Evolutionary conservation across 2,113 vertebrate species (phyloP).

Genomic region (Calidris pugnax): DNA sequence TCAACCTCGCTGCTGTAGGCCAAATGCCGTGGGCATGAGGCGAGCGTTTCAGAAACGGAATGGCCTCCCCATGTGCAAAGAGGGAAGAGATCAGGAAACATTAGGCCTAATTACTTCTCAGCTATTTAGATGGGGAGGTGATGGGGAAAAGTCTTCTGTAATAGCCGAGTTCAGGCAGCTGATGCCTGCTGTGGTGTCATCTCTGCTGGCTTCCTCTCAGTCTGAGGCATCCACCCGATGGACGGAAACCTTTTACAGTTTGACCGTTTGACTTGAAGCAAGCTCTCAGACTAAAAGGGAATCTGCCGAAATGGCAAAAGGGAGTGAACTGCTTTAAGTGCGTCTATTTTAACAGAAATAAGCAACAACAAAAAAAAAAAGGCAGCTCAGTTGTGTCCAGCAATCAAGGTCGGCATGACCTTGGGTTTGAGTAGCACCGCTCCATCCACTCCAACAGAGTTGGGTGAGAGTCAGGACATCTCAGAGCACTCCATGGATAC

Average conservation of each 20-base stretch:
- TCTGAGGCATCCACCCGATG: not conserved
- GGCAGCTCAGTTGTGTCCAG: not conserved
- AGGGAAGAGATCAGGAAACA: conserved; percentile 54
- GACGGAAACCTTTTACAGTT: conserved; percentile 9
- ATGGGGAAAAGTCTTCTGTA: conserved; percentile 14
- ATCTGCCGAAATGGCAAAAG: not conserved
- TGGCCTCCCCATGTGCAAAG: conserved; percentile 47
- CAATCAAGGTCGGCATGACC: conserved; percentile 2
- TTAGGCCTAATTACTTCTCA: conserved; percentile 44
- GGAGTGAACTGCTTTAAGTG: not conserved
- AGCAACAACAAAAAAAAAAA: not conserved
- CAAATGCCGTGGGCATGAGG: conserved; percentile 53
- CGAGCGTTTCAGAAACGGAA: conserved; percentile 15
- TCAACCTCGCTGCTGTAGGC: conserved; percentile 43
- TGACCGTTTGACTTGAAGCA: conserved; percentile 56
- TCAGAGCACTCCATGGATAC: not conserved
- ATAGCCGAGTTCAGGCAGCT: not conserved
- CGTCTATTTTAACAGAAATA: not conserved
- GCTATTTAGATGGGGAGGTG: conserved; percentile 35
- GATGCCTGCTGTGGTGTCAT: not conserved
- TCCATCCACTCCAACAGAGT: not conserved
- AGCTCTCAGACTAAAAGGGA: not conserved
- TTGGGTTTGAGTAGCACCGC: not conserved
- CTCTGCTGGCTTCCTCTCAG: not conserved
- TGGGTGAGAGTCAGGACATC: not conserved